Conservation (phyloP, 2,888 invertebrate species). For the Dryadula phaetusa region DNA sequence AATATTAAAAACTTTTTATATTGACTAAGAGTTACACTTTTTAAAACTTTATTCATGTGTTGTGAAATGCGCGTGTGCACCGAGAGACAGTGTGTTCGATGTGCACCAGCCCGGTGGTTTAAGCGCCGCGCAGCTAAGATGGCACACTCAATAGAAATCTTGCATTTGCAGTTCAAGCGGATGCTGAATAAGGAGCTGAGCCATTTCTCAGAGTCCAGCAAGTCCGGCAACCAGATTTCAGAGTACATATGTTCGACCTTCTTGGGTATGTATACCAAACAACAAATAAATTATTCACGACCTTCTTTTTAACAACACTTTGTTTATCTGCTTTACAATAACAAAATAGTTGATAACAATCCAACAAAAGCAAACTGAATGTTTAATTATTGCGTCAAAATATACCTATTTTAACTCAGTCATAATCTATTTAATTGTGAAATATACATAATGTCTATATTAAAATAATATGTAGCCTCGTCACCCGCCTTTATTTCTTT, state of each 20-base stretch:
- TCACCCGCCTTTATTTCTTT: no score
- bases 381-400: not conserved
- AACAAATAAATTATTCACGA: constrained; percentile 5
- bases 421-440: not conserved
- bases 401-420: not conserved
- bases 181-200: constrained; percentile 99
- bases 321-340: constrained; percentile 29
- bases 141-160: constrained; percentile 76
- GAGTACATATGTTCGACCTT: constrained; percentile 99
- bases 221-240: constrained; percentile 99
- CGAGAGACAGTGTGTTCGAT: constrained; percentile 73
- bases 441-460: not conserved
- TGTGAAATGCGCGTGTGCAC: constrained; percentile 79
- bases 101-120: constrained; percentile 69
- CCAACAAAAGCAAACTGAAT: constrained; percentile 18
- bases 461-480: no score
- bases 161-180: constrained; percentile 95
- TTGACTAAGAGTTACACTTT: constrained; percentile 42
- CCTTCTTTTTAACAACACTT: constrained; percentile 5
- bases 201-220: constrained; percentile 99
- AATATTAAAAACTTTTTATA: constrained; percentile 14
- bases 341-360: constrained; percentile 36
- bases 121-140: constrained; percentile 67
- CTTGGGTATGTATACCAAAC: constrained; percentile 91
- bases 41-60: constrained; percentile 49